These are phyloP conservation scores for Lithobates pipiens DNA, from an alignment of 2,797 vertebrate genomes.

Conservation along the genomic window DNA sequence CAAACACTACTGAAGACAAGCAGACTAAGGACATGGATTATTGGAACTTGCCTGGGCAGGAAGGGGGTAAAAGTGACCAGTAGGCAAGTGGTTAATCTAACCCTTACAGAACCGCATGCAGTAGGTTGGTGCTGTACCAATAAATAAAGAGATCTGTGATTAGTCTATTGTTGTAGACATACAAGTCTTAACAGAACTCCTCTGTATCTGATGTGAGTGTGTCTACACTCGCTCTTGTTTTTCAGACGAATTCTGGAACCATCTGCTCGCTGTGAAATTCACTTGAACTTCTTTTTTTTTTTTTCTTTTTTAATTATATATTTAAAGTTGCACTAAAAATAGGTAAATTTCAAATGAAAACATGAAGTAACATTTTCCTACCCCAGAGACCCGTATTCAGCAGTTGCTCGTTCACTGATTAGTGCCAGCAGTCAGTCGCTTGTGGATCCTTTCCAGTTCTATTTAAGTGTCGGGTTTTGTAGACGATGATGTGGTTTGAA, in stretches of 20 bases:
- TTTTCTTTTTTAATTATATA: too few relatives aligned
- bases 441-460: slow-evolving; percentile 25
- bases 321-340: slow-evolving; percentile 26
- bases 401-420: not conserved
- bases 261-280: not conserved
- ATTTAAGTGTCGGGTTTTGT: slow-evolving; percentile 10
- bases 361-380: slow-evolving; percentile 39
- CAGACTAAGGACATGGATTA: too few relatives aligned
- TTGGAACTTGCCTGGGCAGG: too few relatives aligned
- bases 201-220: not conserved
- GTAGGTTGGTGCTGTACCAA: not conserved
- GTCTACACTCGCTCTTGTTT: not conserved
- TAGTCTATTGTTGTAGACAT: not conserved
- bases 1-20: too few relatives aligned
- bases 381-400: not conserved
- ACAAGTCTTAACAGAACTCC: not conserved
- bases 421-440: slow-evolving; percentile 30
- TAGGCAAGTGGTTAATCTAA: too few relatives aligned
- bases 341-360: slow-evolving; percentile 9
- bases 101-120: not conserved
- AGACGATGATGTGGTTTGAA: slow-evolving; percentile 11
- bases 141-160: not conserved
- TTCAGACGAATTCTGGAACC: not conserved
- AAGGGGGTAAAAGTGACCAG: too few relatives aligned
- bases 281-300: not conserved